These are phyloP conservation scores for Typhlomys cinereus DNA, from an alignment of 2,113 vertebrate genomes.

Conservation along the genomic window DNA sequence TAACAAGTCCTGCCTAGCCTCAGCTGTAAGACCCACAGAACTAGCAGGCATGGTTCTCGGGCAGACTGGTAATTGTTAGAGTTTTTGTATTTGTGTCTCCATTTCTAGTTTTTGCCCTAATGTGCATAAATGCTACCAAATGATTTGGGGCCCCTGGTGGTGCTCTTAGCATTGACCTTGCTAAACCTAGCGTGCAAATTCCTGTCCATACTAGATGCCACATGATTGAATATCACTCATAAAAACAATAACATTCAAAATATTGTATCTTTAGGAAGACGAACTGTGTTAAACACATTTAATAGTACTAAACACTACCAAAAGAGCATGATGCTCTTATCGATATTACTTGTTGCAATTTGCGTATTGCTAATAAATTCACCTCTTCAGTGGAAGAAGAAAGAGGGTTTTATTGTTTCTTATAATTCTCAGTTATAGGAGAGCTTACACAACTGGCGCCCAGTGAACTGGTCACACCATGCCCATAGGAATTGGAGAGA, in stretches of 20 bases:
- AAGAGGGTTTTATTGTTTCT: too few species aligned
- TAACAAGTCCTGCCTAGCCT: background rate
- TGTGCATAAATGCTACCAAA: background rate
- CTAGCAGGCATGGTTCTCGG: too few species aligned
- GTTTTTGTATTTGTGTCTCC: background rate
- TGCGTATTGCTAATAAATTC: too few species aligned
- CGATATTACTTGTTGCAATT: background rate
- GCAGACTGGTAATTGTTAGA: background rate
- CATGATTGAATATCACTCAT: background rate
- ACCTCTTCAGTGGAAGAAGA: too few species aligned
- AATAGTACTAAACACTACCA: background rate
- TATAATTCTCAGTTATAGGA: too few species aligned
- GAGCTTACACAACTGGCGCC: too few species aligned
- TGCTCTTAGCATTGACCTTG: background rate
- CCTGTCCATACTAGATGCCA: background rate
- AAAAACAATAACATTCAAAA: background rate
- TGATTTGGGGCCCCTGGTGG: background rate
- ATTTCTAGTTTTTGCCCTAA: background rate
- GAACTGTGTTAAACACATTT: background rate
- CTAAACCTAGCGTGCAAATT: background rate
- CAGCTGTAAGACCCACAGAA: fast-evolving
- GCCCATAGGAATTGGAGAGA: too few species aligned
- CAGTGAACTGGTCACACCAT: too few species aligned
- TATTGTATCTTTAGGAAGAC: background rate
- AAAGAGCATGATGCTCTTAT: background rate